These are phyloP conservation scores for Ophiothrix spiculata DNA, from an alignment of 35 echinoderm and acorn worm genomes.

Conservation along the genomic window DNA sequence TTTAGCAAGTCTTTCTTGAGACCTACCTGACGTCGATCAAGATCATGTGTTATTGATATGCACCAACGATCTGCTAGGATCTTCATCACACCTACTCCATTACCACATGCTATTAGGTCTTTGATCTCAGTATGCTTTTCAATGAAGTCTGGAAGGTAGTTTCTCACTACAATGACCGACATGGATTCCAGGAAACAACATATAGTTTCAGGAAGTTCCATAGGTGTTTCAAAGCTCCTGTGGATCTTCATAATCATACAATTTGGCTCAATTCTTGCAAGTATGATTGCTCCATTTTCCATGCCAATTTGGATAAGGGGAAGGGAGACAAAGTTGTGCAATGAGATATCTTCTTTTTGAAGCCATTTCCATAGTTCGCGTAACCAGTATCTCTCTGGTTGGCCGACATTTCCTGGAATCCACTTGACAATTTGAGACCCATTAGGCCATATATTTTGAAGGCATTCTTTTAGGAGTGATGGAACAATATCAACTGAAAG, in stretches of 20 bases:
- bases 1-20: background rate
- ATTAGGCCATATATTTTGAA: background rate
- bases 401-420: background rate
- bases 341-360: background rate
- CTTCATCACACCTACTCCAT: background rate
- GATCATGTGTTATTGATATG: background rate
- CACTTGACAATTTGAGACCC: background rate
- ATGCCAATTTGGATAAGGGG: background rate
- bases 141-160: background rate
- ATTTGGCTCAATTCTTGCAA: background rate
- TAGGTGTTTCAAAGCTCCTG: too few relatives aligned
- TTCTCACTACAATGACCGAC: background rate
- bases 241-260: background rate
- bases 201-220: background rate
- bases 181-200: background rate
- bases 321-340: background rate
- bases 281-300: too few relatives aligned
- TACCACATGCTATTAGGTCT: background rate
- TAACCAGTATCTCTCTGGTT: background rate
- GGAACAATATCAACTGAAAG: background rate
- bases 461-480: background rate
- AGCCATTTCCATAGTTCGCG: slow-evolving; percentile 10
- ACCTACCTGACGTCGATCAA: background rate
- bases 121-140: background rate
- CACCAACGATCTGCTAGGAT: background rate